phyloP scores from a whole-genome alignment of 2,888 invertebrate genomes.

The Subacronicta megacephala region DNA sequence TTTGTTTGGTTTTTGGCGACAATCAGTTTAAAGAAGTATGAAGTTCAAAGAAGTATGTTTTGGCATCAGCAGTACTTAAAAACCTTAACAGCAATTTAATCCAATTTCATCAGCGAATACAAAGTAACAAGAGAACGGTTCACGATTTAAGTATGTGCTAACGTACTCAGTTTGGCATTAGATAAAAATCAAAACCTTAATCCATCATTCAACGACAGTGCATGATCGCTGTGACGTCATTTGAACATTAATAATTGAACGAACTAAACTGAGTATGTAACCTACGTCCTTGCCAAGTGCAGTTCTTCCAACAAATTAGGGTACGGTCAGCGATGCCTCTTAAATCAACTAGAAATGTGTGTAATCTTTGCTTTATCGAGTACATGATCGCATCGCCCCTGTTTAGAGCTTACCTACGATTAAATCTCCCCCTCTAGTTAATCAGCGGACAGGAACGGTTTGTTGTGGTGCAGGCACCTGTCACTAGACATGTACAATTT shows the following conservation, averaged over 20 bases:
- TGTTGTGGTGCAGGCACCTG: conserved; percentile 43
- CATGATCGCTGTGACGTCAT: too few relatives aligned
- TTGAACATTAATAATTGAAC: not conserved
- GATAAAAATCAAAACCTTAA: too few relatives aligned
- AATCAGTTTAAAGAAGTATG: too few relatives aligned
- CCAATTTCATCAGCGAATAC: too few relatives aligned
- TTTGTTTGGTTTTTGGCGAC: too few relatives aligned
- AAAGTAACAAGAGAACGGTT: too few relatives aligned
- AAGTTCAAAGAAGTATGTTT: too few relatives aligned
- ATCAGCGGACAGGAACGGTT: conserved; percentile 49
- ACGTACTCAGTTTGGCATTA: too few relatives aligned
- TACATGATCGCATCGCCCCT: conserved; percentile 22
- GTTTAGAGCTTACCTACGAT: conserved; percentile 36
- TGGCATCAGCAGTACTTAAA: too few relatives aligned
- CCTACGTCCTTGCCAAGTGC: not conserved
- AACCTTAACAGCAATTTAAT: too few relatives aligned
- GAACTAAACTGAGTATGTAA: conserved; percentile 15
- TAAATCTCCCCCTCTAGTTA: conserved; percentile 42
- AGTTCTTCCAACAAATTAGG: not conserved
- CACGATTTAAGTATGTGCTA: too few relatives aligned
- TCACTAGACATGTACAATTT: conserved; percentile 46
- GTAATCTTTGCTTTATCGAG: conserved; percentile 26
- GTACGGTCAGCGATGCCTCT: conserved; percentile 18
- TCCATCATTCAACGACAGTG: too few relatives aligned
- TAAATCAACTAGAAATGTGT: conserved; percentile 41